These are phyloP conservation scores for Athene cunicularia DNA, from an alignment of 2,113 vertebrate genomes.

Conservation along the genomic window DNA sequence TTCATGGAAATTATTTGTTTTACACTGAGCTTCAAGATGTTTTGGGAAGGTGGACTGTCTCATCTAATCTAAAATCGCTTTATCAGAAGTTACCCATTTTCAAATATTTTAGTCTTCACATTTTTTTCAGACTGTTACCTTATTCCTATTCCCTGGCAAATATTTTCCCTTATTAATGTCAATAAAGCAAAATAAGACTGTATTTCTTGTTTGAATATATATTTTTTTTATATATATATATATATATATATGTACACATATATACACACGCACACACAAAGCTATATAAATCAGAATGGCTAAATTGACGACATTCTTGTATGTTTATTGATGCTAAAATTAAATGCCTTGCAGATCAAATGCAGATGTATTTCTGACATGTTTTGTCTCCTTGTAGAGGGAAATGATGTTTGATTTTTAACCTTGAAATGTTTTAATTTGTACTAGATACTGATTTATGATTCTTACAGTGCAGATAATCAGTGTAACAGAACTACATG, in stretches of 20 bases:
- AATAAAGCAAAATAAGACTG: neutral
- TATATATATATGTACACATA: rapidly evolving
- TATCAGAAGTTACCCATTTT: neutral
- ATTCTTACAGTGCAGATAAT: neutral
- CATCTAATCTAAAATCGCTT: neutral
- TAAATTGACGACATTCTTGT: neutral
- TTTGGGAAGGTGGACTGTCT: neutral
- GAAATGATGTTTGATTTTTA: neutral
- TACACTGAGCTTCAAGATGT: neutral
- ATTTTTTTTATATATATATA: no score
- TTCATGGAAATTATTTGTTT: neutral
- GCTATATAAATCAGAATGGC: neutral
- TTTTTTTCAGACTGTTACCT: neutral
- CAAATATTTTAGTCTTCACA: neutral
- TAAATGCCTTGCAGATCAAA: neutral
- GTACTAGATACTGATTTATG: neutral
- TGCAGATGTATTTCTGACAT: neutral
- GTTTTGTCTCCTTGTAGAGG: neutral
- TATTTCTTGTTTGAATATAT: neutral
- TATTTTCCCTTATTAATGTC: neutral
- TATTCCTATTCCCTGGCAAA: neutral
- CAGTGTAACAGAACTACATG: neutral
- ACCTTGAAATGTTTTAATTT: neutral
- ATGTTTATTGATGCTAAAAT: neutral
- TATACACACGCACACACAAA: neutral